Evolutionary conservation across 2,113 vertebrate genomes (phyloP), one percentile per base, ranked within the genome.

Genomic region (Nothobranchius furzeri): DNA sequence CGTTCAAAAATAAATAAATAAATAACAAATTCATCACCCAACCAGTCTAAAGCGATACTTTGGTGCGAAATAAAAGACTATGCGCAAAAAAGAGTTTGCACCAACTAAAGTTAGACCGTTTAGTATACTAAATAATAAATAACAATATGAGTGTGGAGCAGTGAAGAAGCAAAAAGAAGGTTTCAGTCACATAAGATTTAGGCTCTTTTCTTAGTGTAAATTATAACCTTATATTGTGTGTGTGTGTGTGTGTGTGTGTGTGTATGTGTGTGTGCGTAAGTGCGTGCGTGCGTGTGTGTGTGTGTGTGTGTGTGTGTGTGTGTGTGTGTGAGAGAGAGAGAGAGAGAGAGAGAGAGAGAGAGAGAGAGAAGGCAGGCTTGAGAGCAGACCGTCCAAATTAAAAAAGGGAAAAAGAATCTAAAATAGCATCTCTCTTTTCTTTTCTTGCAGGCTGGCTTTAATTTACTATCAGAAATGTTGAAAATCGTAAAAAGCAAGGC

Each of bases 391-490:
- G 66, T 40, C 36, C 57, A 56, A 64, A 71, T 55, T 65, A 72
- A 75, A 79, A 73, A 59, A 74, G 60, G 62, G 69, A 61, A 30
- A 30, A 30, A 30, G 30, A 30, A 30, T 30, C 75, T 63, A 78
- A 65, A 85, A 73, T 64, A 69, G 63, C 60, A 71, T 73, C 68
- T 70, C 68, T 69, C 20, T 5, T 9, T 42, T 42, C 1, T 20
- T 43, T 6, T 61, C 48, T 9, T 9, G 42, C 61, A 9, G 66
- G 0, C 57, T 57, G 71, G 30, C 15, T 78, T 74, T 64, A 64
- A 67, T 64, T 89, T 73, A 84, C 35, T 24, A 81, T 75, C 43
- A 66, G 36, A 83, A 79, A 72, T 40, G 54, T 69, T 77, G 55
- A 68, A 60, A 64, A 58, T 60, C 15, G 12, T 54, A 57, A 11